Evolutionary conservation across 1,140 invertebrate species (phyloP), one percentile per base, ranked within the genome.

Genomic region (Hyphantria cunea): DNA sequence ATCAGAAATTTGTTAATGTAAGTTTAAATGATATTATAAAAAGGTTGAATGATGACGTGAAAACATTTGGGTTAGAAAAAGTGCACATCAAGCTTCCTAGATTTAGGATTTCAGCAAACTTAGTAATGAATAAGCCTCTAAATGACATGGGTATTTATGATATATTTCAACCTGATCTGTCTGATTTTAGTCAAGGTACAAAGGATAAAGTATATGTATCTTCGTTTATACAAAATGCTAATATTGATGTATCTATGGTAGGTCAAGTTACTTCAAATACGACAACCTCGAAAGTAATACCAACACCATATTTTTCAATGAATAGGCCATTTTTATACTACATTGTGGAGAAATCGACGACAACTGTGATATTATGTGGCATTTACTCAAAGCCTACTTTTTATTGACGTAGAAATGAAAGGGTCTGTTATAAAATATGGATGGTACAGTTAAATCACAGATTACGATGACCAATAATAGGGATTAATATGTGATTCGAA

Each of bases 221-320:
- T 71, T 90, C 78, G 65, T 91, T 91, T 12, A 78, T 96, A 10
- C 96, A 97, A 74, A 95, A 95, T 72, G 94, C 95, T 11, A 95
- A 94, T 75, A 95, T 97, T 73, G 94, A 96, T 76, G 94, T 97
- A 0, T 94, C 95, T 25, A 5, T 25, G 5, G 5, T 25, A 1
- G 17, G 17, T 25, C 17, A 25, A 25, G 17, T 25, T 25, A 25
- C 5, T 25, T 3, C 17, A 25, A 25, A 25, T 25, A 3, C 86
- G 0, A 80, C 71, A 42, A 82, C 87, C 45, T 64, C 86, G 6
- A 93, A 94, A 62, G 93, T 93, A 69, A 91, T 91, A 45, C 87
- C 92, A 0, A 88, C 93, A 12, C 93, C 93, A 0, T 91, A 84
- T 50, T 93, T 94, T 64, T 73, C 87, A 44, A 91, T 93, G 0